phyloP scores from a whole-genome alignment of 2,797 vertebrate genomes.

The Amniataba percoides region DNA sequence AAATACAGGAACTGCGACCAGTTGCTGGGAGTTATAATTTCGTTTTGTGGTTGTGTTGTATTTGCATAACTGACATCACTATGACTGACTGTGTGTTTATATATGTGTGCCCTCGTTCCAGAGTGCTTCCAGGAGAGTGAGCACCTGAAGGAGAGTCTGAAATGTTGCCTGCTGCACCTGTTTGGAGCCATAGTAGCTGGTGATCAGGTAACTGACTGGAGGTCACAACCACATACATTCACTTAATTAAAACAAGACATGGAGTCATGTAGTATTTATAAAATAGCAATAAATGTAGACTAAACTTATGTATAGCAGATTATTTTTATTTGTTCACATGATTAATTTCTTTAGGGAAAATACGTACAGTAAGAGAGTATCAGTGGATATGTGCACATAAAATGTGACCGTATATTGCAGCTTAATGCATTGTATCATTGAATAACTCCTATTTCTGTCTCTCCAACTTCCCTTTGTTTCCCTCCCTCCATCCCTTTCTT shows the following conservation, averaged over 20 bases:
- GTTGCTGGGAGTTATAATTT: not conserved
- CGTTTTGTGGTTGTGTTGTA: constrained; percentile 7
- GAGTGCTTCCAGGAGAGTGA: constrained; percentile 99
- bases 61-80: constrained; percentile 40
- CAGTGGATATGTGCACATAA: not conserved
- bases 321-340: not conserved
- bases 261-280: not conserved
- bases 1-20: not conserved
- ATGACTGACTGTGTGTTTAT: constrained; percentile 13
- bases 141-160: constrained; percentile 97
- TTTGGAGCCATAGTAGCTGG: constrained; percentile 96
- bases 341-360: not conserved
- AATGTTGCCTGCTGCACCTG: constrained; percentile 96
- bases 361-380: not conserved
- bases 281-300: not conserved
- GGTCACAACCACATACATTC: not conserved
- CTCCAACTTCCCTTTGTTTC: not conserved
- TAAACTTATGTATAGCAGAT: not conserved
- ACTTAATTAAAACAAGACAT: not conserved
- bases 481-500: not conserved
- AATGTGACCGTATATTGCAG: no score
- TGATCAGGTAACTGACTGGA: constrained; percentile 88
- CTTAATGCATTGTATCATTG: no score
- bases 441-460: not conserved
- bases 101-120: constrained; percentile 70